Percentiles rank a stretch among this genome's conserved stretches.
Evolutionary conservation across 2,113 vertebrate genomes (phyloP).

Genomic region (Butorides virescens): DNA sequence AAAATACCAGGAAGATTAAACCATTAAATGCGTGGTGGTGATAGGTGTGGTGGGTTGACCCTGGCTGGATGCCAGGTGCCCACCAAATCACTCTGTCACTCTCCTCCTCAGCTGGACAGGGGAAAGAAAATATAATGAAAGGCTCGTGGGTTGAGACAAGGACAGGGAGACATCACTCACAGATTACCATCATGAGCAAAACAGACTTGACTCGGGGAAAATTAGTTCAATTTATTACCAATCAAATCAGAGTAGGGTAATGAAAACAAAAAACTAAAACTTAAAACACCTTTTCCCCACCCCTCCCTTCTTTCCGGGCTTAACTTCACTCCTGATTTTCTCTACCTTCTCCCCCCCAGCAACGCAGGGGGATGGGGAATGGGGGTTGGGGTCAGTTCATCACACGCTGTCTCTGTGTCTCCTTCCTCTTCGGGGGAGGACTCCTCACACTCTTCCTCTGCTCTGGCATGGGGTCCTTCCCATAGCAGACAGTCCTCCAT

Average conservation of each 20-base stretch:
- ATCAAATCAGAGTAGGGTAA: background rate
- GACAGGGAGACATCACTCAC: background rate
- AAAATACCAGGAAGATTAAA: background rate
- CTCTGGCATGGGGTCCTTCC: background rate
- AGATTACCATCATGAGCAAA: background rate
- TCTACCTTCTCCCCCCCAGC: too few species aligned
- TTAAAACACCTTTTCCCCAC: background rate
- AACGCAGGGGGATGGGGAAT: background rate
- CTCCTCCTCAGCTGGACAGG: background rate
- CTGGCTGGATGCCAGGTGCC: background rate
- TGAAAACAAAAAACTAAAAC: background rate
- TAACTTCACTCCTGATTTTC: too few species aligned
- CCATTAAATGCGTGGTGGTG: background rate
- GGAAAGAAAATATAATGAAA: background rate
- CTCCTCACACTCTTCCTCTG: background rate
- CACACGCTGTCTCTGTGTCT: background rate
- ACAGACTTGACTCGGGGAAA: background rate
- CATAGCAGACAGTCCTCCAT: background rate
- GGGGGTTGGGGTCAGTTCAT: background rate
- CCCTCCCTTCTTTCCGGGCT: too few species aligned
- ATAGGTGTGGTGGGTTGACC: background rate
- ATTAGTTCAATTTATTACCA: background rate
- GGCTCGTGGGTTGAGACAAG: background rate
- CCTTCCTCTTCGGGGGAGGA: too few species aligned
- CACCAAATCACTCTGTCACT: background rate